phyloP scores from a whole-genome alignment of 2,888 invertebrate genomes.

The Amorpha juglandis region DNA sequence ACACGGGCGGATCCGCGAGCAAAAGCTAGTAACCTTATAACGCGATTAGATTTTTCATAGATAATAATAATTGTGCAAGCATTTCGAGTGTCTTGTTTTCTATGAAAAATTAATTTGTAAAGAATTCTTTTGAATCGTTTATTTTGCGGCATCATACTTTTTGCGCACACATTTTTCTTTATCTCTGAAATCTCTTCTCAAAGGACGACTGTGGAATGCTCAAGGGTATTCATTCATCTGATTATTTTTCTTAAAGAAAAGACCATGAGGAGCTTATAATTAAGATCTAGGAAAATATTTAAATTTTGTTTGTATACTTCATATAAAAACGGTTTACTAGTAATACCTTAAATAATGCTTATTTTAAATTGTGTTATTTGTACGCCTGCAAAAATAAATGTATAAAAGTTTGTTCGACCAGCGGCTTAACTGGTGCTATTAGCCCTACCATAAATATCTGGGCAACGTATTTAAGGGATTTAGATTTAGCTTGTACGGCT shows the following conservation, averaged over 20 bases:
- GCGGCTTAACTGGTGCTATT: conserved; percentile 72
- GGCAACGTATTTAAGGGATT: conserved; percentile 78
- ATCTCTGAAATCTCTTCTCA: conserved; percentile 70
- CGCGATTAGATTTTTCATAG: background rate
- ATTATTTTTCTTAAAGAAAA: conserved; percentile 68
- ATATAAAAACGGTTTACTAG: background rate
- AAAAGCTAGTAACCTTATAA: too few species aligned
- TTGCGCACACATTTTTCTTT: conserved; percentile 66
- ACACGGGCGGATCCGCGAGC: too few species aligned
- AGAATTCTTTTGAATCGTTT: conserved; percentile 66
- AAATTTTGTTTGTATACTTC: conserved; percentile 24
- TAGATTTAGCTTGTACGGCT: conserved; percentile 72
- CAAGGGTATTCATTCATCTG: conserved; percentile 72
- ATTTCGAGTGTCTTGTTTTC: conserved; percentile 31
- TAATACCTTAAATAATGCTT: background rate
- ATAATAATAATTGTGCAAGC: background rate
- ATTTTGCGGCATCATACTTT: conserved; percentile 61
- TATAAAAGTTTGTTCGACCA: conserved; percentile 35
- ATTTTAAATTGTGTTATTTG: background rate
- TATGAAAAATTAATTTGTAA: conserved; percentile 54
- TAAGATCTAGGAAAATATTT: conserved; percentile 46
- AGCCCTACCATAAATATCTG: conserved; percentile 80
- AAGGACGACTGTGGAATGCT: conserved; percentile 69
- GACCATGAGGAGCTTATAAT: conserved; percentile 63
- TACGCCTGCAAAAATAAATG: conserved; percentile 5